A percentile compares a stretch with the other conserved stretches of the same genome.
These are phyloP conservation scores for Candidula unifasciata DNA, from an alignment of 2,888 invertebrate genomes.

Conservation along the genomic window DNA sequence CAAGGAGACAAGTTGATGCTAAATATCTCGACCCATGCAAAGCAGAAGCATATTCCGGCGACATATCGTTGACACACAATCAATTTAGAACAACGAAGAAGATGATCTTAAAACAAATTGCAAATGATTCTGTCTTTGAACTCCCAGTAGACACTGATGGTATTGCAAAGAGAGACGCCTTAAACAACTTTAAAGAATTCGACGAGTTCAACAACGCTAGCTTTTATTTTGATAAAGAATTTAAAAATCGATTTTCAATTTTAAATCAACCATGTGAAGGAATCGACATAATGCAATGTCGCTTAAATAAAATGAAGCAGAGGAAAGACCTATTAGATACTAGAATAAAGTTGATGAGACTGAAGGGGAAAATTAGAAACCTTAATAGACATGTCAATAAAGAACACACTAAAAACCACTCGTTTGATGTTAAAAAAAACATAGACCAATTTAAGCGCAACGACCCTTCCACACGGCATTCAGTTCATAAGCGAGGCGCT, in stretches of 20 bases:
- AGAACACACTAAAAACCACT: constrained; percentile 25
- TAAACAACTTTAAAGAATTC: neutral
- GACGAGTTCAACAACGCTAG: no score
- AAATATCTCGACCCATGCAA: constrained; percentile 46
- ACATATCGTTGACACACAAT: constrained; percentile 66
- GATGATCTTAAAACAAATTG: neutral
- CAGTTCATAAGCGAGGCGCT: constrained; percentile 85
- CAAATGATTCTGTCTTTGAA: constrained; percentile 56
- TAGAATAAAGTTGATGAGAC: constrained; percentile 54
- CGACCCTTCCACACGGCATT: constrained; percentile 21
- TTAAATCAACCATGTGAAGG: neutral
- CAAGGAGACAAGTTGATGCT: neutral
- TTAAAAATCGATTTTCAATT: constrained; percentile 29
- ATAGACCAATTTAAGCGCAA: neutral
- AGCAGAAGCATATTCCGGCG: constrained; percentile 70
- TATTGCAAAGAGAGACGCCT: neutral
- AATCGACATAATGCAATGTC: constrained; percentile 56
- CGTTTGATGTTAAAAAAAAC: neutral
- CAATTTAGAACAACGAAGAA: constrained; percentile 20
- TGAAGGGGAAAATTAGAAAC: constrained; percentile 47
- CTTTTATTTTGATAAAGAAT: constrained; percentile 45
- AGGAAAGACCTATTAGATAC: constrained; percentile 55
- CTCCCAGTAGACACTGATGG: constrained; percentile 64
- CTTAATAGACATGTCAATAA: constrained; percentile 11
- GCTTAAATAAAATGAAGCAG: constrained; percentile 53